phyloP scores from a whole-genome alignment of 37 sponge, comb jelly and placozoan species.

The Tethya wilhelma region DNA sequence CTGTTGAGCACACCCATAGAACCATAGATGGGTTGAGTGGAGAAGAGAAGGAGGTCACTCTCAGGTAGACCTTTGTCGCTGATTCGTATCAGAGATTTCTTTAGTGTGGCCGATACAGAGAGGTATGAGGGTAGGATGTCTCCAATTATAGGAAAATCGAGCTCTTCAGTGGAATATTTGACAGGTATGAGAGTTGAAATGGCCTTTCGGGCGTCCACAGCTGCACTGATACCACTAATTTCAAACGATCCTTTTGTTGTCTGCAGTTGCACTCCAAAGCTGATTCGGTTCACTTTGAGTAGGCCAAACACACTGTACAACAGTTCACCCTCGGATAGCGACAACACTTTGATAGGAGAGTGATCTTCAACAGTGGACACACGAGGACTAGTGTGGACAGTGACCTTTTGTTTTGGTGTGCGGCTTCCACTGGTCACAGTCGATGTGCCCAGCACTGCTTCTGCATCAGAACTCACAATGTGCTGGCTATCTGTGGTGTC shows the following conservation, averaged over 20 bases:
- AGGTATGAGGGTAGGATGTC: constrained; percentile 41
- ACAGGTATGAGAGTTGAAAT: background rate
- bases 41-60: constrained; percentile 29
- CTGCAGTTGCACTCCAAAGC: constrained; percentile 33
- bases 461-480: constrained; percentile 21
- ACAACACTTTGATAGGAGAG: background rate
- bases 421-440: background rate
- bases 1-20: constrained; percentile 18
- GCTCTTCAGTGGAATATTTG: background rate
- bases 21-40: constrained; percentile 9
- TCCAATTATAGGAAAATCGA: background rate
- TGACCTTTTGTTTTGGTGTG: background rate
- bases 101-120: constrained; percentile 48
- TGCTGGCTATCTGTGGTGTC: constrained; percentile 26
- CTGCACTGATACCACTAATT: constrained; percentile 28
- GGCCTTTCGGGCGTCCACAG: constrained; percentile 47
- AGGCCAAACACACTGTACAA: constrained; percentile 45
- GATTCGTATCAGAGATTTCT: constrained; percentile 8
- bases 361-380: too few species aligned
- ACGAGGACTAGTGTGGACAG: too few species aligned
- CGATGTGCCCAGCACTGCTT: background rate
- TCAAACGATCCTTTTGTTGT: constrained; percentile 3
- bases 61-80: constrained; percentile 30
- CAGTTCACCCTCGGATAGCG: constrained; percentile 20
- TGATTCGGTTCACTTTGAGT: constrained; percentile 14